Evolutionary conservation across 2,888 invertebrate species (phyloP).

Genomic region (Polydrusus tereticollis): DNA sequence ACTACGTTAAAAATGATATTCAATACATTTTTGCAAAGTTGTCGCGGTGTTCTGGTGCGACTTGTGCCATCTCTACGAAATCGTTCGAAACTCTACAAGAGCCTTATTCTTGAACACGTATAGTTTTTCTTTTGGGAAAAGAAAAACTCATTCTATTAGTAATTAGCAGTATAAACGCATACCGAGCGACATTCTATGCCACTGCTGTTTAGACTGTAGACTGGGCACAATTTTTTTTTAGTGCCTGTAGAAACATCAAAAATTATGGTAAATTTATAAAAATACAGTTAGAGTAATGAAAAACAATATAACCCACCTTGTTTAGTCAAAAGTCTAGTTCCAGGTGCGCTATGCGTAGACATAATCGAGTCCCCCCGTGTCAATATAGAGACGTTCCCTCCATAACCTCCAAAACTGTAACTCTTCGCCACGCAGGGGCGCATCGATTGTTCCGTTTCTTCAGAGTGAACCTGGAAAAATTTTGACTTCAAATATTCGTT

Average conservation of each 20-base stretch:
- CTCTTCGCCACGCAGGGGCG: conserved; percentile 81
- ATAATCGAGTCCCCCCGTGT: conserved; percentile 75
- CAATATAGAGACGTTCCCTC: conserved; percentile 69
- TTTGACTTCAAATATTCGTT: no score
- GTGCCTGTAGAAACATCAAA: no score
- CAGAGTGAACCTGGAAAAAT: conserved; percentile 70
- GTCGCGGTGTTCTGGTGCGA: background rate
- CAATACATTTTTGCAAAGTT: background rate
- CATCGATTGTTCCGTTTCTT: conserved; percentile 68
- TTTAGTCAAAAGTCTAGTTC: conserved; percentile 78
- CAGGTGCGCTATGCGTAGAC: conserved; percentile 73
- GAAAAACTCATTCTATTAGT: no score
- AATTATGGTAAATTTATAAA: background rate
- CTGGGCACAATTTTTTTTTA: no score
- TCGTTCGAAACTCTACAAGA: background rate
- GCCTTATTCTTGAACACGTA: background rate
- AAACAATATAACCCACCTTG: conserved; percentile 72
- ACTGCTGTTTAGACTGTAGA: no score
- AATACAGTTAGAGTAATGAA: no score
- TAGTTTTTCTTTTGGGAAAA: background rate
- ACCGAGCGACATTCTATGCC: no score
- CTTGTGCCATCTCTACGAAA: background rate
- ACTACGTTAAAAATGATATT: background rate
- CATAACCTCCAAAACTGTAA: conserved; percentile 90
- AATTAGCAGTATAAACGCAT: no score